These are phyloP conservation scores for human (Homo sapiens) DNA, from an alignment of 2,113 vertebrate species.

Conservation along the genomic window GRCh38 chr18:78914501-78915000, in stretches of 20 bases:
- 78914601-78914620: rapidly evolving
- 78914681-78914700: too few relatives aligned
- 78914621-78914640: rapidly evolving
- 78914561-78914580: background rate
- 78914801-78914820: background rate
- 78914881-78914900: rapidly evolving
- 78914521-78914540: background rate
- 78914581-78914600: rapidly evolving
- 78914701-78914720: rapidly evolving
- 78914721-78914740: rapidly evolving
- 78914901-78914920: rapidly evolving
- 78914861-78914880: rapidly evolving
- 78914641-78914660: background rate
- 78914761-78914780: rapidly evolving
- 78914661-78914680: rapidly evolving
- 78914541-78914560: background rate
- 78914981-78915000: rapidly evolving
- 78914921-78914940: rapidly evolving
- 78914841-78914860: too few relatives aligned
- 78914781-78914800: rapidly evolving
- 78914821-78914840: rapidly evolving
- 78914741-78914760: rapidly evolving
- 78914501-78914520: too few relatives aligned
- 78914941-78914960: rapidly evolving
- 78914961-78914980: too few relatives aligned